These are phyloP conservation scores for Apotomis turbidana DNA, from an alignment of 2,888 invertebrate species.

Conservation along the genomic window DNA sequence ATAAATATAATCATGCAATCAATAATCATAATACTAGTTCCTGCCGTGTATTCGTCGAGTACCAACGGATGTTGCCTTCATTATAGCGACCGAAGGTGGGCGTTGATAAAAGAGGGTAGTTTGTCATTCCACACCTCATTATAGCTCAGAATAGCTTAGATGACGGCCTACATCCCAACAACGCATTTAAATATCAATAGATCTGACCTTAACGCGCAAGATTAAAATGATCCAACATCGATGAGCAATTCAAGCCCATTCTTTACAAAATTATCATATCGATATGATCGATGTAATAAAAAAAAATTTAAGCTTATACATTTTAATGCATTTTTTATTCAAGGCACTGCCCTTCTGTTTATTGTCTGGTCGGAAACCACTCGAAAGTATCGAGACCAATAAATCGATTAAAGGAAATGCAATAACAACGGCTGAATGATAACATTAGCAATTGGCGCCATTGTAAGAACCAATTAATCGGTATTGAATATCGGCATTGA, in stretches of 20 bases:
- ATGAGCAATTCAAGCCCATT: constrained; percentile 23
- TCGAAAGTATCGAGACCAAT: constrained; percentile 27
- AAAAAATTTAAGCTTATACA: constrained; percentile 33
- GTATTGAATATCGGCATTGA: constrained; percentile 9
- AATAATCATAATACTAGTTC: constrained; percentile 11
- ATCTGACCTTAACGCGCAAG: constrained; percentile 29
- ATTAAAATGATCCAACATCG: constrained; percentile 32
- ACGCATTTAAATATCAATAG: constrained; percentile 58
- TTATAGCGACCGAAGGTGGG: constrained; percentile 63
- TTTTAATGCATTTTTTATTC: constrained; percentile 35
- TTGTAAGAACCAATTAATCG: constrained; percentile 24
- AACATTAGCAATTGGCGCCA: constrained; percentile 47
- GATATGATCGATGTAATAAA: constrained; percentile 35
- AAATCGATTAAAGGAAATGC: constrained; percentile 42
- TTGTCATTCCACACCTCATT: constrained; percentile 70
- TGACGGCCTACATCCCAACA: constrained; percentile 56
- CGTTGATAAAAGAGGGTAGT: constrained; percentile 69
- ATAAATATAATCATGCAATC: background rate
- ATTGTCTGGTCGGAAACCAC: constrained; percentile 30
- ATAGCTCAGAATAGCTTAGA: constrained; percentile 47
- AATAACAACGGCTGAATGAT: constrained; percentile 45
- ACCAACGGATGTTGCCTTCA: constrained; percentile 53
- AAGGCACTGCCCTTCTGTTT: constrained; percentile 35
- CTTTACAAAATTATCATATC: constrained; percentile 29
- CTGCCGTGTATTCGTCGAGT: constrained; percentile 47